Base-by-base conservation (phyloP, 2,888 invertebrate species). In the Pachycephus smyrnensis region DNA sequence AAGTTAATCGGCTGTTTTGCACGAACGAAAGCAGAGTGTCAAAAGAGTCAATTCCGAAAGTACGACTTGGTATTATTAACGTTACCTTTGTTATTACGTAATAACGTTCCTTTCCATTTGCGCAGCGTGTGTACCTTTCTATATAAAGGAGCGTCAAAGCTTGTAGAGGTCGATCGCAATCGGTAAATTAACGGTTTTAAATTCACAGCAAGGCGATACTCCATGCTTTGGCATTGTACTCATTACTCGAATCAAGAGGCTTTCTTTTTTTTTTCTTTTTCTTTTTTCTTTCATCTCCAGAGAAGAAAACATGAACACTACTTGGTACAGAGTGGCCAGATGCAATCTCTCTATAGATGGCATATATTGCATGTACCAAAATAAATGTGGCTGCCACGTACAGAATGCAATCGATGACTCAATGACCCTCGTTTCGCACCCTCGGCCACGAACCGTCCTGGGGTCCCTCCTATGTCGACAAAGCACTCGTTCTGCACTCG, bases 361-460 rank as follows among this genome's bases (percentile, higher is more conserved):
- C 55, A 55, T 23, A 55, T 55, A 55, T 55, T 23, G 55, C 15
- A 55, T 55, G 55, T 23, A 23, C 55, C 55, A 55, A 55, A 55
- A 55, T 55, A 55, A 55, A 55, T 55, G 23, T 55, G 55, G 55
- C 55, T 9, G 55, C 55, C 55, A 23, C 55, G 23, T 9, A 55
- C 15, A 55, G 23, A 55, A 55, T 55, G 31, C 71, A 71, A 32
- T 33, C 32, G 33, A 71, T 71, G 71, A 71, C 71, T 71, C 71
- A 71, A 71, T 71, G 31, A 71, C 31, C 23, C 55, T 55, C 55
- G 31, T 71, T 71, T 71, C 33, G 31, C 32, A 71, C 71, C 71
- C 71, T 71, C 71, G 71, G 30, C 4, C 71, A 33, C 71, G 71
- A 55, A 55, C 12, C 71, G 31, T 55, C 9, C 71, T 71, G 71